phyloP scores from a whole-genome alignment of 2,113 vertebrate species.

The Xiphias gladius region DNA sequence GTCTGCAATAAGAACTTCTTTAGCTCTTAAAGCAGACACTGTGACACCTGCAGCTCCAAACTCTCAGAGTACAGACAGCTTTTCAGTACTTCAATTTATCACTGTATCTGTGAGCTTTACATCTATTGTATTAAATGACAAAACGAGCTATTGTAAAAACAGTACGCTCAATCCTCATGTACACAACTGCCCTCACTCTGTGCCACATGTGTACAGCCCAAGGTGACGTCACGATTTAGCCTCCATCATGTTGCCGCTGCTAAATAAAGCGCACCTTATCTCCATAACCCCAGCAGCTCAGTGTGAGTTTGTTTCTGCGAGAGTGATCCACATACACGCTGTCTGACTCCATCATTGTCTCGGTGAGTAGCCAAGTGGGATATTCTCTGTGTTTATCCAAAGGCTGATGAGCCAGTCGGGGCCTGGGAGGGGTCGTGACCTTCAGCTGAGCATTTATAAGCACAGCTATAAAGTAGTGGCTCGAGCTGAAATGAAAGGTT shows the following conservation, averaged over 20 bases:
- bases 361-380: slow-evolving; percentile 46
- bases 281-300: slow-evolving; percentile 64
- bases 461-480: slow-evolving; percentile 32
- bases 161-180: background rate
- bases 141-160: background rate
- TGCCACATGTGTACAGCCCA: slow-evolving; percentile 11
- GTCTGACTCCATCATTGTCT: slow-evolving; percentile 71
- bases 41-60: slow-evolving; percentile 18
- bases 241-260: slow-evolving; percentile 36
- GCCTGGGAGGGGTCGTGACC: slow-evolving; percentile 41
- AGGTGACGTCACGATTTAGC: slow-evolving; percentile 51
- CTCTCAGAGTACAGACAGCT: slow-evolving; percentile 3
- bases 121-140: background rate
- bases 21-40: background rate
- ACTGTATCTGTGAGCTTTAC: background rate
- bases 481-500: slow-evolving; percentile 9
- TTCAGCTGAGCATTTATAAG: slow-evolving; percentile 44
- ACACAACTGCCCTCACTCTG: background rate
- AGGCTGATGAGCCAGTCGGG: slow-evolving; percentile 35
- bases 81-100: background rate
- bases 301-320: slow-evolving; percentile 50
- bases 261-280: slow-evolving; percentile 73
- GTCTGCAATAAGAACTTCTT: slow-evolving; percentile 5
- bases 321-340: slow-evolving; percentile 57
- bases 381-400: slow-evolving; percentile 51